These are phyloP conservation scores for Spodoptera picta DNA, from an alignment of 2,888 invertebrate genomes.

Conservation along the genomic window DNA sequence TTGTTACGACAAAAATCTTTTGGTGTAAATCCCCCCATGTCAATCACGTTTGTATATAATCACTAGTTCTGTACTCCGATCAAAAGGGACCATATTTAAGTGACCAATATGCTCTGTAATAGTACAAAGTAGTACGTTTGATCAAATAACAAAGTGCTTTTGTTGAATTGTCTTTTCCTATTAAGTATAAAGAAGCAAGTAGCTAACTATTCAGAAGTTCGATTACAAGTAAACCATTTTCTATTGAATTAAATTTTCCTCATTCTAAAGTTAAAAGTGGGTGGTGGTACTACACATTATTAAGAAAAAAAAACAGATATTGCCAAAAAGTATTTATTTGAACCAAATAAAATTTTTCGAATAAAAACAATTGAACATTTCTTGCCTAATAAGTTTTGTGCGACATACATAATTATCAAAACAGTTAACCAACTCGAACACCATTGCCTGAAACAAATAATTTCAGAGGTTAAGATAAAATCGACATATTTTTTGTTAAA, in stretches of 20 bases:
- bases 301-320: no score
- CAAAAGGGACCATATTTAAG: constrained; percentile 32
- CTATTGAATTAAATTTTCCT: no score
- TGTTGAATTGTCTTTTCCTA: no score
- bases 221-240: no score
- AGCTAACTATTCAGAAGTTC: no score
- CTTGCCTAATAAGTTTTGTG: constrained; percentile 4
- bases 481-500: no score
- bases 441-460: constrained; percentile 9
- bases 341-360: no score
- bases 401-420: not conserved
- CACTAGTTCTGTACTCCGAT: constrained; percentile 29
- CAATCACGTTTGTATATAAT: constrained; percentile 31
- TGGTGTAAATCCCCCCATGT: constrained; percentile 31
- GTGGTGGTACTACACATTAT: no score
- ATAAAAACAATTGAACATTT: no score
- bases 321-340: no score
- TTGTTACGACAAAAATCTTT: constrained; percentile 15
- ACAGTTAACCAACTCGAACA: not conserved
- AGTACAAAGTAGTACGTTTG: constrained; percentile 4
- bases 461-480: not conserved
- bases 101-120: constrained; percentile 15
- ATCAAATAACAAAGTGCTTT: constrained; percentile 14
- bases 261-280: no score
- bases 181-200: no score